Conservation (phyloP, 2,888 invertebrate genomes). For the Callosobruchus maculatus region DNA sequence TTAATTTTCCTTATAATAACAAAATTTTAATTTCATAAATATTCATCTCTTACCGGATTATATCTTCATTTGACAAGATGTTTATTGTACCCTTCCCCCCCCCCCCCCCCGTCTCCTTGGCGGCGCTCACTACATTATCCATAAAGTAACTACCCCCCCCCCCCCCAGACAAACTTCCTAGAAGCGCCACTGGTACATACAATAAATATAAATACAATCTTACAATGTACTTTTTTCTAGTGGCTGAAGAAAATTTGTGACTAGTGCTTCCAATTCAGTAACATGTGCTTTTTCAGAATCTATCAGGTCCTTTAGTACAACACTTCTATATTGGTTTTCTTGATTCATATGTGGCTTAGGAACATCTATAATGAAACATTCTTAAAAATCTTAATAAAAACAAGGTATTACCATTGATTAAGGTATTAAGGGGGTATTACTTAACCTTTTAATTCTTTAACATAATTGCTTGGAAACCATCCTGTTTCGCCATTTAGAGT, state of each 20-base stretch:
- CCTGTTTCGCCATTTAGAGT: conserved; percentile 92
- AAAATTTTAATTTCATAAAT: too few species aligned
- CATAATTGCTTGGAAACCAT: conserved; percentile 98
- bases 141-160: too few species aligned
- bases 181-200: too few species aligned
- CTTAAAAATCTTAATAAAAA: neutral
- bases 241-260: conserved; percentile 84
- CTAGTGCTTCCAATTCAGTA: conserved; percentile 80
- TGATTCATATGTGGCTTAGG: conserved; percentile 61
- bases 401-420: too few species aligned
- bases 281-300: conserved; percentile 92
- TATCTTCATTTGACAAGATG: too few species aligned
- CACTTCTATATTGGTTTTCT: conserved; percentile 74
- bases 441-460: conserved; percentile 77
- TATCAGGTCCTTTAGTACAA: conserved; percentile 84
- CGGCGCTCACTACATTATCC: too few species aligned
- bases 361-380: conserved; percentile 45
- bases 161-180: too few species aligned
- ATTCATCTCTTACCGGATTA: too few species aligned
- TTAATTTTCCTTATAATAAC: too few species aligned
- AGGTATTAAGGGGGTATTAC: neutral
- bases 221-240: conserved; percentile 84
- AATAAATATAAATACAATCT: too few species aligned
- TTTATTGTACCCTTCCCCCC: too few species aligned
- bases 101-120: too few species aligned